Evolutionary conservation across 2,888 invertebrate species (phyloP).

Genomic region (Entomobrya multifasciata): DNA sequence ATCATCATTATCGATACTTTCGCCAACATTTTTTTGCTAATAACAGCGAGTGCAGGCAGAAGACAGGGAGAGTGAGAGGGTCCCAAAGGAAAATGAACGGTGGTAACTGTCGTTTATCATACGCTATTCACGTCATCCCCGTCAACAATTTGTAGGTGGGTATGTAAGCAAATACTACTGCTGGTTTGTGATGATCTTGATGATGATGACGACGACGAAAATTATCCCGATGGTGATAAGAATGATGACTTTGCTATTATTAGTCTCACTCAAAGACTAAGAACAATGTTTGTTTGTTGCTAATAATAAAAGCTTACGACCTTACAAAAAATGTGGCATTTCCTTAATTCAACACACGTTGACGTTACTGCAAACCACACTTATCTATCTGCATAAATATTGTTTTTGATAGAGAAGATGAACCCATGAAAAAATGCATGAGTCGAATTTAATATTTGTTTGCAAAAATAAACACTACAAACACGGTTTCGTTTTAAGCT

Average conservation of each 20-base stretch:
- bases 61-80: not conserved
- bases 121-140: constrained; percentile 41
- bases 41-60: not conserved
- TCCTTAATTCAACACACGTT: constrained; percentile 9
- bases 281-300: constrained; percentile 34
- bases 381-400: not conserved
- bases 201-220: not conserved
- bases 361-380: too few species aligned
- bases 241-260: constrained; percentile 33
- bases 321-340: not conserved
- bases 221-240: constrained; percentile 17
- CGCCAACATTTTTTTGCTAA: constrained; percentile 23
- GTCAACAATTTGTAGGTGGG: constrained; percentile 49
- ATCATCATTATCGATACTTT: constrained; percentile 10
- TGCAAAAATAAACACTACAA: constrained; percentile 14
- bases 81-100: constrained; percentile 9
- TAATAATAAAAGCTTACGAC: constrained; percentile 7
- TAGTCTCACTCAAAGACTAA: constrained; percentile 21
- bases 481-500: constrained; percentile 18
- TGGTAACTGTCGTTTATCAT: constrained; percentile 47
- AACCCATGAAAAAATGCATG: not conserved
- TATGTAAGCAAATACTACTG: constrained; percentile 15
- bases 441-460: constrained; percentile 22
- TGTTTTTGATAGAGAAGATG: not conserved
- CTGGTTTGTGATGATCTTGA: not conserved